phyloP scores from a whole-genome alignment of 2,888 invertebrate species.

The Amphipyra tragopoginis region DNA sequence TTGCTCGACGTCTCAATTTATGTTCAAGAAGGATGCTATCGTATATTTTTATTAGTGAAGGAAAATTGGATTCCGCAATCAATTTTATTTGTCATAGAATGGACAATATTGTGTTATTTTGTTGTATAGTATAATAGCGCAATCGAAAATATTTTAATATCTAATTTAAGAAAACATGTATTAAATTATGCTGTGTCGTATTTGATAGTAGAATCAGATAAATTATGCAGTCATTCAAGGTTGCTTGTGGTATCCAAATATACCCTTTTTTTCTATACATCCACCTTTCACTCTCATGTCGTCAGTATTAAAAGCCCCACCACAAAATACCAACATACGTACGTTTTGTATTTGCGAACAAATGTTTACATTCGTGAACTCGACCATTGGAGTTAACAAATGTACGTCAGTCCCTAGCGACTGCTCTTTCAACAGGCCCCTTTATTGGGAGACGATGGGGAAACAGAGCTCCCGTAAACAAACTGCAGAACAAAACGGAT shows the following conservation, averaged over 20 bases:
- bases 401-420: slow-evolving; percentile 14
- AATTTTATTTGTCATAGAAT: slow-evolving; percentile 17
- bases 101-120: slow-evolving; percentile 6
- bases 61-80: slow-evolving; percentile 19
- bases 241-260: no score
- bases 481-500: slow-evolving; percentile 13
- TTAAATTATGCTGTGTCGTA: no score
- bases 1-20: not conserved
- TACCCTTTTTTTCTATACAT: no score
- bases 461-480: slow-evolving; percentile 7
- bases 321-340: slow-evolving; percentile 2
- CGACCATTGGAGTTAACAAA: slow-evolving; percentile 14
- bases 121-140: not conserved
- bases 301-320: not conserved
- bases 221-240: no score
- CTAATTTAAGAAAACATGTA: no score
- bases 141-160: no score
- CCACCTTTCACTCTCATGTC: no score
- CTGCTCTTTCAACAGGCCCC: slow-evolving; percentile 14
- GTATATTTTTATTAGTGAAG: slow-evolving; percentile 26
- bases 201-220: no score
- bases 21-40: slow-evolving; percentile 8
- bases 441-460: slow-evolving; percentile 17
- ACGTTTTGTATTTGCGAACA: slow-evolving; percentile 14
- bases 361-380: slow-evolving; percentile 21